Conservation (phyloP, 2,888 invertebrate species). For the Apodemia hepburni region DNA sequence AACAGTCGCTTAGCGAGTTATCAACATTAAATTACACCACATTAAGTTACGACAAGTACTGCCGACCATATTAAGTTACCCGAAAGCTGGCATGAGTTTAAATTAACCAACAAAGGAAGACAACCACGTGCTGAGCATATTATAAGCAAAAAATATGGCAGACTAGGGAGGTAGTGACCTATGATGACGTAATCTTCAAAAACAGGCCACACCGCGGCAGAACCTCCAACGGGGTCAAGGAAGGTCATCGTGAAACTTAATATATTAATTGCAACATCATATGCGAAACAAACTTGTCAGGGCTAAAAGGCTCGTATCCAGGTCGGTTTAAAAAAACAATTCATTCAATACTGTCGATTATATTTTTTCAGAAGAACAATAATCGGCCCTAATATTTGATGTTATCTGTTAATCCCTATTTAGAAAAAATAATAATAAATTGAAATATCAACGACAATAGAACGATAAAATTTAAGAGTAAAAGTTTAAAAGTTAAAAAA, state of each 20-base stretch:
- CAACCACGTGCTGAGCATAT: slow-evolving; percentile 67
- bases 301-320: slow-evolving; percentile 26
- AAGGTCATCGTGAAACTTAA: slow-evolving; percentile 60
- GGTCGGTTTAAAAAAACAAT: slow-evolving; percentile 14
- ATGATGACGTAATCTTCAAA: slow-evolving; percentile 74
- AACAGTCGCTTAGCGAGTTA: slow-evolving; percentile 36
- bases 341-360: slow-evolving; percentile 6
- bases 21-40: slow-evolving; percentile 60
- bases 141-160: slow-evolving; percentile 71
- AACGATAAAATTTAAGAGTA: not conserved
- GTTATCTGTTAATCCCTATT: not conserved
- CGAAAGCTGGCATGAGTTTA: slow-evolving; percentile 59
- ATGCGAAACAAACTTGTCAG: slow-evolving; percentile 40
- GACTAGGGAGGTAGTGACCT: slow-evolving; percentile 73
- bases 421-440: not conserved
- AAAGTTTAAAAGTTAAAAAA: not conserved
- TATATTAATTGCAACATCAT: slow-evolving; percentile 51
- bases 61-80: slow-evolving; percentile 59
- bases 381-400: not conserved
- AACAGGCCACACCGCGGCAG: slow-evolving; percentile 64
- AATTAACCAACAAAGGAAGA: slow-evolving; percentile 72
- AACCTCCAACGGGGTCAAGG: slow-evolving; percentile 63
- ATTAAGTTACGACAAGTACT: slow-evolving; percentile 53
- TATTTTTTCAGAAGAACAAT: not conserved
- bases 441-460: not conserved